Evolutionary conservation across 2,888 invertebrate species (phyloP), one percentile per base, ranked within the genome.

Genomic region (Drosophila stalkeri): DNA sequence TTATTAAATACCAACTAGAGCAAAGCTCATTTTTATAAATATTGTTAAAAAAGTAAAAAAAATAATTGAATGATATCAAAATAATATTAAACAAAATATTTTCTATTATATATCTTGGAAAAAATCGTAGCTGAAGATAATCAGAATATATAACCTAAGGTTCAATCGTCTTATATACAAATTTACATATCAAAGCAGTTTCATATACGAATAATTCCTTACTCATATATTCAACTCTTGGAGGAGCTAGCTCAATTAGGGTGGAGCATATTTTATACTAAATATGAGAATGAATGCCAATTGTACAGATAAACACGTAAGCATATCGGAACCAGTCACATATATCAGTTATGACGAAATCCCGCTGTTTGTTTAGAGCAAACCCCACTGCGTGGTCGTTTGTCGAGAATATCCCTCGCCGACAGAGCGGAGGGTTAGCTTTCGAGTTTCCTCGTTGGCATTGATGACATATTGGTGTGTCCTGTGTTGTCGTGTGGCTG

Each of bases 381-480:
- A 55, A 39, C 56, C 64, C 60, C 62, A 18, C 37, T 12, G 68
- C 27, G 55, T 23, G 51, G 51, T 18, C 9, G 23, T 31, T 44
- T 47, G 43, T 51, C 33, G 14, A 43, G 65, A 49, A 56, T 79
- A 75, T 71, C 77, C 77, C 79, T 79, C 66, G 14, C 59, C 46
- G 27, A 27, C 8, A 2, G 27, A 44, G 41, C 60, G 57, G 64
- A 55, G 65, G 47, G 35, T 54, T 64, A 37, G 64, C 62, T 54
- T 57, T 55, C 18, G 67, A 69, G 66, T 55, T 77, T 65, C 43
- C 63, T 73, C 56, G 61, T 65, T 55, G 63, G 68, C 86, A 88
- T 86, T 90, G 90, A 86, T 88, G 90, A 88, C 90, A 88, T 88
- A 90, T 88, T 90, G 86, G 82, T 81, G 77, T 72, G 74, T 55